phyloP scores from a whole-genome alignment of 2,113 vertebrate genomes.

The Sapayoa aenigma region DNA sequence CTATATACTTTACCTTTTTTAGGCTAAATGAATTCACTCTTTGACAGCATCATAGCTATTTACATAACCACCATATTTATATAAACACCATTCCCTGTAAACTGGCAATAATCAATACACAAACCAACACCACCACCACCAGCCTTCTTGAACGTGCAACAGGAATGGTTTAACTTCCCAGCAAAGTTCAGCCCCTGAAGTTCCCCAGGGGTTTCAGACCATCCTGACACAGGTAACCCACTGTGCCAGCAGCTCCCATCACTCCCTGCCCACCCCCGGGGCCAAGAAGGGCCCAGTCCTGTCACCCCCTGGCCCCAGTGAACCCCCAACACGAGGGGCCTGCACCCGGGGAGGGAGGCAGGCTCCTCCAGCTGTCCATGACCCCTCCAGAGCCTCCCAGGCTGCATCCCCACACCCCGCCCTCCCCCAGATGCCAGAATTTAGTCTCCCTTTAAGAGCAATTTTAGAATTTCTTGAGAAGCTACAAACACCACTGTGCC shows the following conservation, averaged over 20 bases:
- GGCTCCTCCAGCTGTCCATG: neutral
- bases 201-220: neutral
- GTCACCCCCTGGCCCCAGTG: neutral
- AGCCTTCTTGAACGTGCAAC: accelerated
- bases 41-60: neutral
- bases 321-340: neutral
- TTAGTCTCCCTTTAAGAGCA: neutral
- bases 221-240: neutral
- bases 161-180: neutral
- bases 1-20: neutral
- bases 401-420: accelerated
- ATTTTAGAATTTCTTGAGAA: neutral
- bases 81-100: accelerated
- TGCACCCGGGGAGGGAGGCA: neutral
- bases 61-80: too few relatives aligned
- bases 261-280: neutral
- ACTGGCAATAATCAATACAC: accelerated
- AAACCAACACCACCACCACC: accelerated
- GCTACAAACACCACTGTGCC: neutral
- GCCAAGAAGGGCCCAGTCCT: neutral
- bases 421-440: neutral
- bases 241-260: neutral
- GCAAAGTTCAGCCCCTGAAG: neutral
- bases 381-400: neutral
- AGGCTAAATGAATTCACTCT: neutral